phyloP scores from a whole-genome alignment of 2,888 invertebrate genomes.

The Drosophila imparisetae region DNA sequence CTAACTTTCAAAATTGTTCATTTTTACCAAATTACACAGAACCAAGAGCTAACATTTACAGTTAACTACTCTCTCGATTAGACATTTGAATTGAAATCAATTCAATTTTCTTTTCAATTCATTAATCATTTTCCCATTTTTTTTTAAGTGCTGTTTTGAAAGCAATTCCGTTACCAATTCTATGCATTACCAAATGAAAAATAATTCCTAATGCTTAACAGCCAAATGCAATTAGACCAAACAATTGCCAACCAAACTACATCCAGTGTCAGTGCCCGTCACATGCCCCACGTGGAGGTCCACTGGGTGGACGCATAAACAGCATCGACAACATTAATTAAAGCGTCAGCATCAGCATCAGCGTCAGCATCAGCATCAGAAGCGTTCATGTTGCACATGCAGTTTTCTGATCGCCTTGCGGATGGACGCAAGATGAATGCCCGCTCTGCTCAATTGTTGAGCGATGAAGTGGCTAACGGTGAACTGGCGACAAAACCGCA shows the following conservation, averaged over 20 bases:
- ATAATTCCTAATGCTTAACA: constrained; percentile 1
- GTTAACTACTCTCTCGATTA: too few relatives aligned
- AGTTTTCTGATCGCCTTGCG: constrained; percentile 15
- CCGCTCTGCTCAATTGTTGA: constrained; percentile 20
- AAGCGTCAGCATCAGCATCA: constrained; percentile 55
- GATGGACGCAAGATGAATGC: constrained; percentile 13
- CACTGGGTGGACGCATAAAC: neutral
- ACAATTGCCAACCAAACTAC: neutral
- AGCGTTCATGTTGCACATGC: neutral
- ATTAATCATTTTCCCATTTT: neutral
- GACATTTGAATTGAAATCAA: neutral
- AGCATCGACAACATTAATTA: constrained; percentile 65
- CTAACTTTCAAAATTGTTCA: neutral
- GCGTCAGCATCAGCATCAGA: constrained; percentile 47
- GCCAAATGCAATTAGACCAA: constrained; percentile 1
- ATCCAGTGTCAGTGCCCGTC: neutral
- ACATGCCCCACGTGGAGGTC: neutral
- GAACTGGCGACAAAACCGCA: constrained; percentile 69
- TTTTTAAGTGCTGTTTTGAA: neutral
- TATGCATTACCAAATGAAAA: neutral
- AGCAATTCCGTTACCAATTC: neutral
- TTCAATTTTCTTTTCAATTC: neutral
- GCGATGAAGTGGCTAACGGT: constrained; percentile 7
- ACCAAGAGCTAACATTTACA: neutral
- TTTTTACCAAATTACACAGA: neutral